These are phyloP conservation scores for Bombus confusus DNA, from an alignment of 1,140 invertebrate genomes.

Conservation along the genomic window DNA sequence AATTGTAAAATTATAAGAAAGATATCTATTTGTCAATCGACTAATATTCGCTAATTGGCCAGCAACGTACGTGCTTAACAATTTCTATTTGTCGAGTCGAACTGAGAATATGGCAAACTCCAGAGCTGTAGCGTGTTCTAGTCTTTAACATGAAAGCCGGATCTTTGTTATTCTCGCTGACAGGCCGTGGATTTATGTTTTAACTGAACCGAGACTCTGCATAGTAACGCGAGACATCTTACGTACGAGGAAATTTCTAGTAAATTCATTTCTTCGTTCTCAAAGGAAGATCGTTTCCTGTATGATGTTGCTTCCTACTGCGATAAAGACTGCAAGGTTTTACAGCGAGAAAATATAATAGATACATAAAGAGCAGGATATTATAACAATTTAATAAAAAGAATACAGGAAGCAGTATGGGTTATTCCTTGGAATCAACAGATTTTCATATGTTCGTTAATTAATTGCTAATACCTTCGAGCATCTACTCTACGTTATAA, in stretches of 20 bases:
- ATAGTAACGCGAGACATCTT: conserved; percentile 5
- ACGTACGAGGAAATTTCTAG: background rate
- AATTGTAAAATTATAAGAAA: background rate
- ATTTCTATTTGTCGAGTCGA: background rate
- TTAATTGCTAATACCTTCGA: background rate
- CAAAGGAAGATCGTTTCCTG: background rate
- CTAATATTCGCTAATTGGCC: background rate
- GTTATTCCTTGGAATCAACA: background rate
- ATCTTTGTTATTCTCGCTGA: conserved; percentile 30
- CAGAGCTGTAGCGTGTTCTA: background rate
- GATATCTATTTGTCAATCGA: background rate
- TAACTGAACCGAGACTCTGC: background rate
- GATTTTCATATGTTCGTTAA: background rate
- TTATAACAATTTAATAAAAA: background rate
- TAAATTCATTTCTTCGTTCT: background rate
- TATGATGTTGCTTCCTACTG: too few species aligned
- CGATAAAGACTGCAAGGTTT: background rate
- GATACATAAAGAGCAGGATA: background rate
- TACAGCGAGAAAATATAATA: background rate
- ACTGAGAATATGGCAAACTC: background rate
- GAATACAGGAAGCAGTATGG: background rate
- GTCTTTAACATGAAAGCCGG: conserved; percentile 3
- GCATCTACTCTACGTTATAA: background rate
- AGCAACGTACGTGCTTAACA: background rate
- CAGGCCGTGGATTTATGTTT: background rate